Conservation (phyloP, 2,888 invertebrate genomes). For the Petrophora chlorosata region DNA sequence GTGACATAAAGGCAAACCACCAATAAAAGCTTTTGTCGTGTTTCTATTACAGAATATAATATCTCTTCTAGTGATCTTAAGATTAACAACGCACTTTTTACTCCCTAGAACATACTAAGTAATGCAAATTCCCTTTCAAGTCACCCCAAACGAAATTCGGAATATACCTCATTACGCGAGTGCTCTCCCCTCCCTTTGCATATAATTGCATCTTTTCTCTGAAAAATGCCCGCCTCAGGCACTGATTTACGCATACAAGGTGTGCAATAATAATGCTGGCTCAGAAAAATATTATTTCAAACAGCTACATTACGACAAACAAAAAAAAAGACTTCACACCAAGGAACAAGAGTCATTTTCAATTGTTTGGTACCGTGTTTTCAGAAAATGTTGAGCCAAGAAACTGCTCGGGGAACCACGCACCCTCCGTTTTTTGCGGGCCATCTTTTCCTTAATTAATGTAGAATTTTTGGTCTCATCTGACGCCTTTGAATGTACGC, state of each 20-base stretch:
- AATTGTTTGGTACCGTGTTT: slow-evolving; percentile 50
- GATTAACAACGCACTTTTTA: slow-evolving; percentile 16
- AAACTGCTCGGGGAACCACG: slow-evolving; percentile 70
- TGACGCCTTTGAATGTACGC: slow-evolving; percentile 69
- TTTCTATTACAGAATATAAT: background rate
- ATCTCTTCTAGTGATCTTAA: slow-evolving; percentile 1
- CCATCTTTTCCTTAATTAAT: slow-evolving; percentile 82
- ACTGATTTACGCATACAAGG: slow-evolving; percentile 84
- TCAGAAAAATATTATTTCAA: slow-evolving; percentile 75
- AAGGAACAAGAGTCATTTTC: slow-evolving; percentile 54
- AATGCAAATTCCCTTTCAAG: slow-evolving; percentile 41
- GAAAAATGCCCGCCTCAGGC: slow-evolving; percentile 77
- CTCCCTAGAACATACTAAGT: slow-evolving; percentile 15
- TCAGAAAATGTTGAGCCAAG: slow-evolving; percentile 77
- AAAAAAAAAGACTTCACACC: slow-evolving; percentile 46
- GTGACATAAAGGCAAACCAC: background rate
- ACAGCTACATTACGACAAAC: slow-evolving; percentile 40
- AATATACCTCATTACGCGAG: slow-evolving; percentile 61
- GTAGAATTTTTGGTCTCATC: slow-evolving; percentile 78
- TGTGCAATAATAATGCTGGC: slow-evolving; percentile 81
- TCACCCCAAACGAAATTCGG: slow-evolving; percentile 45
- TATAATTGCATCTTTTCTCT: slow-evolving; percentile 81
- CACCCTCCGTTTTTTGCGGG: slow-evolving; percentile 74
- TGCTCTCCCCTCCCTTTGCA: slow-evolving; percentile 66
- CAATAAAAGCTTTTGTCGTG: background rate